Base-by-base conservation (phyloP, 2,797 vertebrate species). In the Petrocephalus sullivani region DNA sequence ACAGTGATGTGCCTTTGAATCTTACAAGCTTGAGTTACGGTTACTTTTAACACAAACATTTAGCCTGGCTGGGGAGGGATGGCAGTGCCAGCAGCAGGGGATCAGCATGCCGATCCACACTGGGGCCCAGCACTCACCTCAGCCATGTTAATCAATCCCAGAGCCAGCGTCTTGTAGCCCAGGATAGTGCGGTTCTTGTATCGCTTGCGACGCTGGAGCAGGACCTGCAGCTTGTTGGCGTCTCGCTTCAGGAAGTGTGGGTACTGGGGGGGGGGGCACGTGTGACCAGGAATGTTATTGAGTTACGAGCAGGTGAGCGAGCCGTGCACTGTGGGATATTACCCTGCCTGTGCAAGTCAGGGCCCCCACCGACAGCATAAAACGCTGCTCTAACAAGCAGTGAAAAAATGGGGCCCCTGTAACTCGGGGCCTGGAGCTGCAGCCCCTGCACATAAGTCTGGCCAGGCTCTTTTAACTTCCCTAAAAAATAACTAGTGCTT, bases 171-270 rank as follows among this genome's bases (percentile, higher is more conserved):
- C 41, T 46, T 46, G 41, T 46, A 46, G 41, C 41, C 41, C 41
- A 46, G 41, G 41, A 46, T 46, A 4, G 41, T 46, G 41, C 41
- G 41, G 41, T 46, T 46, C 41, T 46, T 46, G 41, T 97, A 98
- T 0, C 97, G 93, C 90, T 97, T 97, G 67, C 97, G 94, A 14
- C 97, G 94, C 91, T 98, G 97, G 89, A 98, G 91, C 97, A 98
- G 97, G 90, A 98, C 96, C 95, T 97, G 97, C 19, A 98, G 95
- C 89, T 97, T 97, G 92, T 98, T 98, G 92, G 96, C 96, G 53
- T 97, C 97, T 60, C 97, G 95, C 92, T 98, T 98, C 86, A 98
- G 92, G 92, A 98, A 98, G 78, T 98, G 97, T 2, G 97, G 97
- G 88, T 97, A 98, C 97, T 97, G 91, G 41, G 8, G 23, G 37